Evolutionary conservation across 2,888 invertebrate genomes (phyloP), one percentile per base, ranked within the genome.

Genomic region (Meliscaeva auricollis): DNA sequence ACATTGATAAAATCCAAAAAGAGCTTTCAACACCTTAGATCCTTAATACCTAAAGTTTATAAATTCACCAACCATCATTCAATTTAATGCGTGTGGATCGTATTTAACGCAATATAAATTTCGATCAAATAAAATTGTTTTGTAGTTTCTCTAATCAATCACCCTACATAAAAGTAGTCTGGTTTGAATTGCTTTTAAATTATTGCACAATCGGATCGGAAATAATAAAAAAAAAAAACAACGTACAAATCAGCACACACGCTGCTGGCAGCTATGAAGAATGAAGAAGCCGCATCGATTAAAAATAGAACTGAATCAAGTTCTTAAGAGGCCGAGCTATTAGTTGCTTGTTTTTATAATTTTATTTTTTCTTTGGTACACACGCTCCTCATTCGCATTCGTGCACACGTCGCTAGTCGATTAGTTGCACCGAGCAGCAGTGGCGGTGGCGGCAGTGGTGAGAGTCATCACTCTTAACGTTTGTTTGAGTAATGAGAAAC

Each of bases 241-340:
- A 62, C 11, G 35, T 32, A 58, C 20, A 58, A 46, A 48, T 74
- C 35, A 41, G 32, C 66, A 68, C 72, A 68, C 72, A 52, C 58
- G 38, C 13, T 38, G 15, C 8, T 17, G 6, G 17, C 8, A 13
- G 54, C 44, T 38, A 11, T 44, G 7, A 26, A 54, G 62, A 69
- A 60, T 48, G 62, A 69, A 68, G 77, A 60, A 20, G 64, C 66
- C 48, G 20, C 64, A 62, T n/a, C 7, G 73, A 64, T 74, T 84
- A 80, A 68, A 84, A 80, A 84, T 84, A 84, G 80, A 80, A 80
- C 52, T 64, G 15, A 68, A 35, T 68, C 48, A 17, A 75, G 38
- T 68, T 66, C 41, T 62, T 75, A 68, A 64, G 74, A 66, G 74
- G 73, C 73, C 69, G 11, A 32, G 35, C 66, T 22, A 64, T 60